Evolutionary conservation across 2,797 vertebrate genomes (phyloP), one percentile per base, ranked within the genome.

Genomic region (Vipera latastei): DNA sequence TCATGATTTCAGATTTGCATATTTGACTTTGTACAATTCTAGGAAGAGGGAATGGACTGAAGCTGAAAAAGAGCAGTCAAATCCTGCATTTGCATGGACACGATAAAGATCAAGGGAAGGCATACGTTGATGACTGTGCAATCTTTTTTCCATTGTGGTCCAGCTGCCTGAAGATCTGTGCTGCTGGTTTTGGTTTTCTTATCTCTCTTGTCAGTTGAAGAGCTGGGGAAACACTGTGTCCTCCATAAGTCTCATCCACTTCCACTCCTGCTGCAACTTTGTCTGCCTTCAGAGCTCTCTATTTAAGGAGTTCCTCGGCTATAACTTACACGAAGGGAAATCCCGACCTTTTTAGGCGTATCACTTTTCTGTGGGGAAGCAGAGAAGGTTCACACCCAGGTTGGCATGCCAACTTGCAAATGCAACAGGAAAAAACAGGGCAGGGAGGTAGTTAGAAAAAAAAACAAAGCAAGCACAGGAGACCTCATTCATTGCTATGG

Each of bases 261-360:
- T 53, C 51, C n/a, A 6, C 4, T 53, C 94, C 88, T 96, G 97
- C 94, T 96, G 98, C 98, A 98, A 98, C 98, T 97, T 92, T 97
- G 97, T 96, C 96, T 97, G 98, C 97, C 97, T 97, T 96, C 94
- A 94, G 95, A 93, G 97, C 96, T 97, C 96, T 96, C 98, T 98
- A 97, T 93, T 73, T 83, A 96, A 98, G 98, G 98, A 98, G 98
- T 98, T 98, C 94, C 98, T 98, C 98, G 98, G 97, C 55, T 18
- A 32, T n/a, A 88, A 20, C n/a, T 22, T 44, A 83, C 20, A 25
- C 0, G 97, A 96, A 92, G 95, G 97, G 98, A 97, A 98, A 98
- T 97, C 98, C 98, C 96, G 44, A 94, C 83, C 28, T 90, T 26
- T 32, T 20, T 51, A n/a, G 38, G 48, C 83, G 26, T 90, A 53